A percentile compares a stretch with the other conserved stretches of the same genome.
phyloP scores from a whole-genome alignment of 92 coral and sea anemone species.

The Palythoa heliodiscus region DNA sequence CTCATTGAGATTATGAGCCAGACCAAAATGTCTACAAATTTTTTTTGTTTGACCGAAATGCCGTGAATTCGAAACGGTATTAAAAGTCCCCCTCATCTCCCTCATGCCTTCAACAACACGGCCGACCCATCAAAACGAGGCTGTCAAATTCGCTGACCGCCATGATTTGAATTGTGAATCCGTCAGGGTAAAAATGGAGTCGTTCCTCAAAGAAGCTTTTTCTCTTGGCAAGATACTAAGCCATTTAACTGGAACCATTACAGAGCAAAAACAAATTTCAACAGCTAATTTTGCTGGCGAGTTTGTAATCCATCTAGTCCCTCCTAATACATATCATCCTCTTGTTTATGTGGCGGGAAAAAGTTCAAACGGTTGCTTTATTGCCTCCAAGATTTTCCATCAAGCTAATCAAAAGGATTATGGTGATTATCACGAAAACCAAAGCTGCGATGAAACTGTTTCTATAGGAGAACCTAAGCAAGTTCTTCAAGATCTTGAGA shows the following conservation, averaged over 20 bases:
- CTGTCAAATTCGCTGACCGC: background rate
- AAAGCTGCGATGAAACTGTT: slow-evolving; percentile 39
- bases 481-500: slow-evolving; percentile 43
- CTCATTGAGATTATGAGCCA: too few relatives aligned
- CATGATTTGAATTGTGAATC: background rate
- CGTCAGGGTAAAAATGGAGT: background rate
- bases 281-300: slow-evolving; percentile 3
- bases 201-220: background rate
- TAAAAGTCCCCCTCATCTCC: too few relatives aligned
- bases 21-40: too few relatives aligned
- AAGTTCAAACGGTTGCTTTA: slow-evolving; percentile 60
- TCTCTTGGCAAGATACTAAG: slow-evolving; percentile 14
- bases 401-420: slow-evolving; percentile 10
- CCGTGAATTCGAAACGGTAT: too few relatives aligned
- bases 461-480: slow-evolving; percentile 28
- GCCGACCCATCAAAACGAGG: background rate
- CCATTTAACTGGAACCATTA: slow-evolving; percentile 7
- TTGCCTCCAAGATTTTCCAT: slow-evolving; percentile 68
- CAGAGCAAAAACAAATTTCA: background rate
- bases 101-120: too few relatives aligned
- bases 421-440: background rate
- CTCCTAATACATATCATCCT: slow-evolving; percentile 76
- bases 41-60: too few relatives aligned
- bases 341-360: slow-evolving; percentile 75
- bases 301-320: slow-evolving; percentile 57